These are phyloP conservation scores for Drosophila prolongata DNA, from an alignment of 2,888 invertebrate genomes.

Conservation along the genomic window DNA sequence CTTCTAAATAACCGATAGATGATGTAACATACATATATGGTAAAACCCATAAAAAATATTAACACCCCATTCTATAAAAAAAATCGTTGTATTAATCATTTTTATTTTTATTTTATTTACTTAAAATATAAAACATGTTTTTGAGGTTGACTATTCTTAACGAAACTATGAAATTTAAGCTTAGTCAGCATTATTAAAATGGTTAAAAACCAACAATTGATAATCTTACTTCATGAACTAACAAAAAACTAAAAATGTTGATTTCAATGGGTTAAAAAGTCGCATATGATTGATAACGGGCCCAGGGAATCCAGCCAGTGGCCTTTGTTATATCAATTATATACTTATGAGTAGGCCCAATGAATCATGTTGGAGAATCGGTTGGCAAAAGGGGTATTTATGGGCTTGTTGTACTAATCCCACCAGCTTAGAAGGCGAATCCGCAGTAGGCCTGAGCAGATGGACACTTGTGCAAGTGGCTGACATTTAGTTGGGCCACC, in stretches of 20 bases:
- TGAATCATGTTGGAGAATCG: constrained; percentile 25
- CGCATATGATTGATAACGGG: constrained; percentile 10
- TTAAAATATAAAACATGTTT: too few relatives aligned
- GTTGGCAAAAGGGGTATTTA: constrained; percentile 6
- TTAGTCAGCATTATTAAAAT: too few relatives aligned
- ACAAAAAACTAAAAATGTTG: background rate
- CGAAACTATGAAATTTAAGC: too few relatives aligned
- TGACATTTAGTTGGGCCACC: constrained; percentile 23
- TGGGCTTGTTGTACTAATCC: constrained; percentile 25
- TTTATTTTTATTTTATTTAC: too few relatives aligned
- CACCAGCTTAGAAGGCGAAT: constrained; percentile 13
- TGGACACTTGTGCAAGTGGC: constrained; percentile 21
- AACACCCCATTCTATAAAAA: too few relatives aligned
- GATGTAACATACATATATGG: too few relatives aligned
- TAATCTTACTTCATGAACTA: background rate
- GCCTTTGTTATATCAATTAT: constrained; percentile 25
- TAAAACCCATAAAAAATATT: too few relatives aligned
- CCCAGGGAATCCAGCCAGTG: constrained; percentile 1
- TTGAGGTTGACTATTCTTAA: too few relatives aligned
- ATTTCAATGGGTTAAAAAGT: background rate
- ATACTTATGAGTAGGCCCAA: constrained; percentile 7
- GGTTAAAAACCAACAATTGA: background rate
- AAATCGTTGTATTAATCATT: too few relatives aligned
- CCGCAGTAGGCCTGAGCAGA: background rate
- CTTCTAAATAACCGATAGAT: too few relatives aligned